phyloP scores from a whole-genome alignment of 2,797 vertebrate genomes.

The Buphagus erythrorhynchus region DNA sequence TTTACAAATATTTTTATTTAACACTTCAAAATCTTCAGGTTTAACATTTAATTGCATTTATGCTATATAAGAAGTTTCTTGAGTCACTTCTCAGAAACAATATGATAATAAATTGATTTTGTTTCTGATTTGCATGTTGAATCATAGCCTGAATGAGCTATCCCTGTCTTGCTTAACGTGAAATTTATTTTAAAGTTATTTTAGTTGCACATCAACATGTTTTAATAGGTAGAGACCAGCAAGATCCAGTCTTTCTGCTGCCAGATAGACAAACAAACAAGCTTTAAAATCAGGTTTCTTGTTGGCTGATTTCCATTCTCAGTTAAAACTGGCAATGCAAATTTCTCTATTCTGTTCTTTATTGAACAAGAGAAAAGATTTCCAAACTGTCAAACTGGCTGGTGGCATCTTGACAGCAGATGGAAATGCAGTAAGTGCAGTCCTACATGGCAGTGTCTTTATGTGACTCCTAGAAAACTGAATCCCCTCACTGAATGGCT shows the following conservation, averaged over 20 bases:
- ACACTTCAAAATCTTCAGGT: not conserved
- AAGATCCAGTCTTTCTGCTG: constrained; percentile 14
- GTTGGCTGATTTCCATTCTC: not conserved
- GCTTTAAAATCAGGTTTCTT: constrained; percentile 5
- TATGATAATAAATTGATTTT: not conserved
- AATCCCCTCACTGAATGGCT: not conserved
- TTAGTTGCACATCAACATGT: not conserved
- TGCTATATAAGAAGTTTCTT: not conserved
- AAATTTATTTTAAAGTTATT: constrained; percentile 3
- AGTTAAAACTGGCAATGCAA: constrained; percentile 12
- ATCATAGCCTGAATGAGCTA: not conserved
- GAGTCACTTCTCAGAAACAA: not conserved
- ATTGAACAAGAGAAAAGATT: not conserved
- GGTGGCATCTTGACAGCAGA: constrained; percentile 25
- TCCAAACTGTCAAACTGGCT: constrained; percentile 11
- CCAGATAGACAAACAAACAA: not conserved
- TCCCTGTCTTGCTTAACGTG: not conserved
- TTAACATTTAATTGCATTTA: not conserved
- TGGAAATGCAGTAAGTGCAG: not conserved
- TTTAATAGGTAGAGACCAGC: not conserved
- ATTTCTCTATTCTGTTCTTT: not conserved
- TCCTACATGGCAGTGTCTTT: not conserved
- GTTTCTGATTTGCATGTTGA: constrained; percentile 1
- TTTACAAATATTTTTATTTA: not conserved
- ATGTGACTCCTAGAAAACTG: not conserved